Base-by-base conservation (phyloP, 2,888 invertebrate genomes). In the Gymnosoma rotundatum region DNA sequence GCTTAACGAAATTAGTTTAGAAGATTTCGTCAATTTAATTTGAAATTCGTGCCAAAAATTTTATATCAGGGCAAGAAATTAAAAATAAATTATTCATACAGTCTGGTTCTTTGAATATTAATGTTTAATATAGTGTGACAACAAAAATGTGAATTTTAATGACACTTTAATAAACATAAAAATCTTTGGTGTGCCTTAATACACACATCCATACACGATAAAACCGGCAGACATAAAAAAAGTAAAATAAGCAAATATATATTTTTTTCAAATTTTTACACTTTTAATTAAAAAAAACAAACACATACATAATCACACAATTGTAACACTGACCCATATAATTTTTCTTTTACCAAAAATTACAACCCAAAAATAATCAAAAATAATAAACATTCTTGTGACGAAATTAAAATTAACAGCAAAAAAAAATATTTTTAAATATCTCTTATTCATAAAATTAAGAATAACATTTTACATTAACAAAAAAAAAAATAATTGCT, bases 281-380 rank as follows among this genome's bases (percentile, higher is more conserved):
- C 56, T 58, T 66, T 60, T 58, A 16, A 64, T 45, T 61, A n/a
- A 18, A 52, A 52, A 52, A 52, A 18, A 72, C 12, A 52, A 7
- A 8, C 36, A n/a, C 60, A 25, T 14, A 25, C 21, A 50, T 21
- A n/a, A 60, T 18, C 36, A 42, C 58, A 50, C n/a, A 67, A 32
- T 60, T 76, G 52, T 76, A 76, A 76, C 76, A 76, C 76, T 76
- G 76, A 76, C 76, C 67, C 76, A 76, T 76, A 16, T 67, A 67
- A 76, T 14, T 63, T 36, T 69, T 42, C n/a, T 54, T 8, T 7
- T 12, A 42, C 10, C 42, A 42, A 10, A 20, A 56, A 54, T 25
- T 8, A 70, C 32, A 20, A 16, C 12, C 32, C 10, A 38, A 56
- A 42, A 58, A 48, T 60, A 16, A 38, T 18, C 10, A 20, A 20